These are phyloP conservation scores for Alentia gelatinosa DNA, from an alignment of 2,888 invertebrate genomes.

Conservation along the genomic window DNA sequence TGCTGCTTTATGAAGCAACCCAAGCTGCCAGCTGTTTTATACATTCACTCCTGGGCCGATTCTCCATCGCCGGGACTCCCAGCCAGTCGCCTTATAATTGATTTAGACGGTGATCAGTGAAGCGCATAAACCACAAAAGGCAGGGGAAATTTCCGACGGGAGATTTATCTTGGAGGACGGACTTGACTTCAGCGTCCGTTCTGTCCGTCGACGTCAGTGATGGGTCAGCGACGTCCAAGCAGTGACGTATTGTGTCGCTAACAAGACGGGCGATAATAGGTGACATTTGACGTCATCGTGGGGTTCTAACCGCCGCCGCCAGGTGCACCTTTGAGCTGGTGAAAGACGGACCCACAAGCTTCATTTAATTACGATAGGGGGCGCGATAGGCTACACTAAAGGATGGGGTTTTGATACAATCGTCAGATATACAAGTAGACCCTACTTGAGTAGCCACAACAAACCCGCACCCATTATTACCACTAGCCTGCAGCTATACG, in stretches of 20 bases:
- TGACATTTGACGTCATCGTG: not conserved
- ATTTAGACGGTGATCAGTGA: not conserved
- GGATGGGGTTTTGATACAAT: not conserved
- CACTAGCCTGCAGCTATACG: no score
- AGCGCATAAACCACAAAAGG: not conserved
- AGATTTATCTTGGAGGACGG: conserved; percentile 7
- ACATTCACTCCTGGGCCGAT: not conserved
- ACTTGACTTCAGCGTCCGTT: not conserved
- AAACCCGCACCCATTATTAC: no score
- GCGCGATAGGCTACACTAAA: not conserved
- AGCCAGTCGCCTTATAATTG: not conserved
- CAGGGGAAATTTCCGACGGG: not conserved
- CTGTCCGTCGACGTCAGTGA: not conserved
- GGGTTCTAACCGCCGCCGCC: conserved; percentile 4
- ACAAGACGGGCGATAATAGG: not conserved
- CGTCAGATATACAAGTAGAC: not conserved
- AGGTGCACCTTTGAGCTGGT: not conserved
- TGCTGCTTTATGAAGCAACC: not conserved
- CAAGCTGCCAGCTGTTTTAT: conserved; percentile 9
- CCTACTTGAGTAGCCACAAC: no score
- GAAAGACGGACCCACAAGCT: not conserved
- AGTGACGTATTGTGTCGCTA: conserved; percentile 37
- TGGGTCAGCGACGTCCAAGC: conserved; percentile 3
- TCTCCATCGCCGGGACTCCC: not conserved
- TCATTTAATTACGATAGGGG: conserved; percentile 2